These are phyloP conservation scores for Toxonevra muliebris DNA, from an alignment of 2,888 invertebrate species.

Conservation along the genomic window DNA sequence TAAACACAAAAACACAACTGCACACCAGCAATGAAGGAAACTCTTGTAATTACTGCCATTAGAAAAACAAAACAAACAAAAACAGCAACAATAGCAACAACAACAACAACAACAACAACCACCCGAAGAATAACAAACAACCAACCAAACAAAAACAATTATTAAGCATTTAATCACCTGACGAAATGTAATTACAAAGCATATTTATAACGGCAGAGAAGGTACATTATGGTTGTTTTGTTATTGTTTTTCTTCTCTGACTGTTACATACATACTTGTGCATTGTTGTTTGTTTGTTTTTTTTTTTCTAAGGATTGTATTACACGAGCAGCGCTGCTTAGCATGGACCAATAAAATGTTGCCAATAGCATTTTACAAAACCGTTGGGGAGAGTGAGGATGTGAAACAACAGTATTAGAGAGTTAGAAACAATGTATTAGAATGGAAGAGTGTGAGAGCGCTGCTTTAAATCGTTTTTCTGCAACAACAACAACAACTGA, in stretches of 20 bases:
- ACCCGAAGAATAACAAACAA: constrained; percentile 32
- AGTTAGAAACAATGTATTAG: too few species aligned
- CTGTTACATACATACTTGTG: background rate
- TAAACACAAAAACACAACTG: too few species aligned
- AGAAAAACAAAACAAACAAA: constrained; percentile 33
- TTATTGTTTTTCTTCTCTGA: constrained; percentile 2
- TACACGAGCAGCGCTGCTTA: too few species aligned
- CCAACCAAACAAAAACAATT: constrained; percentile 53
- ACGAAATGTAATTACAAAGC: constrained; percentile 60
- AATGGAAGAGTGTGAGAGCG: too few species aligned
- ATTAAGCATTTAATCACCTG: constrained; percentile 62
- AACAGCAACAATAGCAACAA: constrained; percentile 31
- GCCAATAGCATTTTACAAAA: too few species aligned
- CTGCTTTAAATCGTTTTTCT: too few species aligned
- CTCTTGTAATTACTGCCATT: constrained; percentile 52
- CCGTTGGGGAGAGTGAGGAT: too few species aligned
- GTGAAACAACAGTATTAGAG: too few species aligned
- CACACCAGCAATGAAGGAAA: constrained; percentile 2
- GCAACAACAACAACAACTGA: too few species aligned
- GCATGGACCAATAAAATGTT: too few species aligned
- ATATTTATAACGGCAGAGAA: constrained; percentile 42
- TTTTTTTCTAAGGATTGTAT: too few species aligned
- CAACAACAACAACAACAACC: constrained; percentile 17
- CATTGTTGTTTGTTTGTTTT: background rate
- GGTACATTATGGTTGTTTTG: constrained; percentile 3